phyloP scores from a whole-genome alignment of 2,888 invertebrate species.

The Lycia hirtaria region DNA sequence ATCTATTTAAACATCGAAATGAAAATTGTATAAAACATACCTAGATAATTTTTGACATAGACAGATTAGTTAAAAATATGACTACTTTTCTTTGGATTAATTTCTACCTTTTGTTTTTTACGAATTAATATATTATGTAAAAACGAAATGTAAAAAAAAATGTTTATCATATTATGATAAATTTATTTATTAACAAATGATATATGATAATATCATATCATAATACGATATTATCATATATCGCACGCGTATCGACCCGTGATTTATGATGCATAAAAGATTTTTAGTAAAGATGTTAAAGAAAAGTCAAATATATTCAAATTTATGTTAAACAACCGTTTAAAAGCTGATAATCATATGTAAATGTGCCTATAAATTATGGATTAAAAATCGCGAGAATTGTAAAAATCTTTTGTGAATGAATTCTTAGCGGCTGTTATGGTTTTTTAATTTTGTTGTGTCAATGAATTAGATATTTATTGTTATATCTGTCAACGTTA shows the following conservation, averaged over 20 bases:
- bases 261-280: conserved; percentile 30
- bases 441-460: conserved; percentile 27
- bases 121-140: too few relatives aligned
- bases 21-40: too few relatives aligned
- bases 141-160: too few relatives aligned
- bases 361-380: conserved; percentile 49
- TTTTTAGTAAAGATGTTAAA: conserved; percentile 32
- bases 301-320: conserved; percentile 48
- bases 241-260: background rate
- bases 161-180: too few relatives aligned
- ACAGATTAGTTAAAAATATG: too few relatives aligned
- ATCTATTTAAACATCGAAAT: too few relatives aligned
- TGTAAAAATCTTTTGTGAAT: conserved; percentile 36
- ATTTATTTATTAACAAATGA: too few relatives aligned
- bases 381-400: conserved; percentile 34
- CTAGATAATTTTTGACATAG: too few relatives aligned
- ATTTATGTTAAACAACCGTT: conserved; percentile 53
- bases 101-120: too few relatives aligned
- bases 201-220: too few relatives aligned
- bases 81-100: too few relatives aligned
- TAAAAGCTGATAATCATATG: conserved; percentile 46
- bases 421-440: conserved; percentile 34
- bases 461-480: conserved; percentile 7
- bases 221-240: too few relatives aligned
- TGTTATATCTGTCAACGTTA: conserved; percentile 1